Percentiles rank a stretch among this genome's conserved stretches.
phyloP scores from a whole-genome alignment of 2,113 vertebrate species.

The Trichechus manatus region DNA sequence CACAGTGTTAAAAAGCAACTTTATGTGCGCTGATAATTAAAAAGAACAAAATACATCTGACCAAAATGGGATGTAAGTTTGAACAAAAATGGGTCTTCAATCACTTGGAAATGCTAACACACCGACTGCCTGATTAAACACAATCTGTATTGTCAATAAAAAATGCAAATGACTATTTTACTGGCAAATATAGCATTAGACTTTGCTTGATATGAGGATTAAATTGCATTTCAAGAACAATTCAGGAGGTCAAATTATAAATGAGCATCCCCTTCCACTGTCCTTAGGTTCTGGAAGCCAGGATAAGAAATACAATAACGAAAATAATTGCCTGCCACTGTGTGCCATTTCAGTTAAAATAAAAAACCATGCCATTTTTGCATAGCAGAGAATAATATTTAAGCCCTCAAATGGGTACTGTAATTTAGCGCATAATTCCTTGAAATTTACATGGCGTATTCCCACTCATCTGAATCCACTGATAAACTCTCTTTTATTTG shows the following conservation, averaged over 20 bases:
- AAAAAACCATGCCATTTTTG: constrained; percentile 77
- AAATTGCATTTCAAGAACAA: constrained; percentile 77
- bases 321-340: constrained; percentile 82
- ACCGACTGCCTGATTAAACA: constrained; percentile 75
- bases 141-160: constrained; percentile 79
- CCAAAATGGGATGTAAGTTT: constrained; percentile 59
- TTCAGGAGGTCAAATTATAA: constrained; percentile 72
- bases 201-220: constrained; percentile 74
- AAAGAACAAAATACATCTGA: constrained; percentile 69
- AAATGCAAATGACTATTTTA: constrained; percentile 75
- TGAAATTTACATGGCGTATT: constrained; percentile 76
- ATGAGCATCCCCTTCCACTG: constrained; percentile 72
- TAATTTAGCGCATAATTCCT: constrained; percentile 80
- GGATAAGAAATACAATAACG: constrained; percentile 78
- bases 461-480: constrained; percentile 81
- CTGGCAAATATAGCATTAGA: constrained; percentile 61
- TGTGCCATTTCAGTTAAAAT: constrained; percentile 78
- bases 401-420: constrained; percentile 79
- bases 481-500: constrained; percentile 85
- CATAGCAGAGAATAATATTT: constrained; percentile 72
- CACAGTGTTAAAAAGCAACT: constrained; percentile 33
- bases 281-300: constrained; percentile 76
- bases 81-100: constrained; percentile 70
- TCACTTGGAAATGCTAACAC: constrained; percentile 63
- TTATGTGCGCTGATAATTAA: constrained; percentile 68